Evolutionary conservation across 1,140 invertebrate species (phyloP), one percentile per base, ranked within the genome.

Genomic region (Bombus difficillimus): DNA sequence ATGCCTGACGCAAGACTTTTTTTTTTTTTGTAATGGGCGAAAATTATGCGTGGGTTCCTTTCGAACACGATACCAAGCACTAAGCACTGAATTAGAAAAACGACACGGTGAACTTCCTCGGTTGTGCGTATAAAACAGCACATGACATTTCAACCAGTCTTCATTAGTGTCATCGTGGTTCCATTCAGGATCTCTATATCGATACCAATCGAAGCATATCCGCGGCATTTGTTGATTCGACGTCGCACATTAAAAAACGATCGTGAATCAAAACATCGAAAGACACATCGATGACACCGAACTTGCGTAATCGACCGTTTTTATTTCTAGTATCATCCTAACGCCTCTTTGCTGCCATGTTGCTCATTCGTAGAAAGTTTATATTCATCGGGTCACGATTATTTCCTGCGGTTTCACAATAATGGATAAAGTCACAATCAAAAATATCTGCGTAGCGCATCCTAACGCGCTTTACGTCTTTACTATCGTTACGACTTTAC

Each of bases 111-210:
- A 72, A 72, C 57, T 86, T 83, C n/a, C 37, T 78, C 53, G 66
- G 34, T 74, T 62, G 41, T 69, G 59, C 53, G 47, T 39, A 62
- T 28, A 71, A 62, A 62, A 73, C 76, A 59, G 41, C 66, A 85
- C 77, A 76, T 73, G 83, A 87, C 72, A 87, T 81, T 76, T 85
- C 83, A 85, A 47, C 34, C 64, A 76, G 34, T 39, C 41, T 13
- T 87, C 53, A 41, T 87, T 85, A 85, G 47, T 81, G 86, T 87
- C 82, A 85, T 85, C 75, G 37, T 34, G 25, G n/a, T 32, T 83
- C 57, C 41, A 78, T 76, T 85, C 43, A 75, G 25, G 32, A 84
- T 84, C 37, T 53, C 9, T 47, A 18, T 34, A 39, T 79, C 69
- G 75, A 79, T 32, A 59, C 2, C 57, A 22, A 37, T 4, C 15